Evolutionary conservation across 1,140 invertebrate genomes (phyloP).

Genomic region (Orchesella cincta): DNA sequence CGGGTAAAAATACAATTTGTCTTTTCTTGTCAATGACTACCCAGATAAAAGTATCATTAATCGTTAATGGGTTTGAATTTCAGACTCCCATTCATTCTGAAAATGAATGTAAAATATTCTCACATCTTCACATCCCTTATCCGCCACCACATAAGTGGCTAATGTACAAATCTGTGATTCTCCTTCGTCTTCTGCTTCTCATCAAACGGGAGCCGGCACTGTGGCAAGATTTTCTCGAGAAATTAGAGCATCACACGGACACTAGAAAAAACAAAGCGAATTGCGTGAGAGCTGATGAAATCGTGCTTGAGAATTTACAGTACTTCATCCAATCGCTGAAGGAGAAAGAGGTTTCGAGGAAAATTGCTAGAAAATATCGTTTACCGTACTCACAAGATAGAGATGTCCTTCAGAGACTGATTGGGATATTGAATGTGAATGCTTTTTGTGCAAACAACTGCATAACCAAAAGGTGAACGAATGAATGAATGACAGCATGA

Average conservation of each 20-base stretch:
- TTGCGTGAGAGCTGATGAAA: slow-evolving; percentile 14
- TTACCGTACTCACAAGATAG: not conserved
- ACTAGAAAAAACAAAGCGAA: not conserved
- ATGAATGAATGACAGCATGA: not conserved
- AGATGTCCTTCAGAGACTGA: not conserved
- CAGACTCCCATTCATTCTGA: slow-evolving; percentile 12
- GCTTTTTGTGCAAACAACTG: slow-evolving; percentile 5
- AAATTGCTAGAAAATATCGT: slow-evolving; percentile 3
- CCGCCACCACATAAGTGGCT: slow-evolving; percentile 1
- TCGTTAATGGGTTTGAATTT: not conserved
- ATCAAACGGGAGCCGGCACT: not conserved
- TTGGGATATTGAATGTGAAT: slow-evolving; percentile 18
- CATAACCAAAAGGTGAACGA: slow-evolving; percentile 2
- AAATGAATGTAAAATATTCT: slow-evolving; percentile 20
- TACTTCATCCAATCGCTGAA: slow-evolving; percentile 1
- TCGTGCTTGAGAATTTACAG: not conserved
- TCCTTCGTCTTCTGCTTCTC: not conserved
- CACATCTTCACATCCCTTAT: not conserved
- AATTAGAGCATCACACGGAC: slow-evolving; percentile 21
- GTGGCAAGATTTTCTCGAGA: not conserved
- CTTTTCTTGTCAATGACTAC: not conserved
- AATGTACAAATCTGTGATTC: slow-evolving; percentile 17
- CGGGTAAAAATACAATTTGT: slow-evolving; percentile 3
- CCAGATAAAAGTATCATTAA: not conserved
- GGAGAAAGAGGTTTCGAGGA: not conserved